Evolutionary conservation across 2,888 invertebrate species (phyloP).

Genomic region (Drosophila mulleri): DNA sequence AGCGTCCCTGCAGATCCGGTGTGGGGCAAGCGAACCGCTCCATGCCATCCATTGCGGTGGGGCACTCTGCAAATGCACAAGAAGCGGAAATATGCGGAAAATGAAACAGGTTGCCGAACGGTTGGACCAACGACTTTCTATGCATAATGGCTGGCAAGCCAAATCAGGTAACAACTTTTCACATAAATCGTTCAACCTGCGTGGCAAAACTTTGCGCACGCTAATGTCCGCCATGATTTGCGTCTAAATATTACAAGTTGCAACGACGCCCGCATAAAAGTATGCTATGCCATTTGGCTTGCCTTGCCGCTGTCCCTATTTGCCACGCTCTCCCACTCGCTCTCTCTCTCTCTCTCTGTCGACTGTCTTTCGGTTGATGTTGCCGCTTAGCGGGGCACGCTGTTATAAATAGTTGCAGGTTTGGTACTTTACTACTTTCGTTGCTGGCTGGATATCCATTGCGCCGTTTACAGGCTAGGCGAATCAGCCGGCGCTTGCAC

Average conservation of each 20-base stretch:
- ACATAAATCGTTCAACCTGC: constrained; percentile 73
- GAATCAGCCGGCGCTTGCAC: constrained; percentile 43
- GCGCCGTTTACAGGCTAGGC: constrained; percentile 39
- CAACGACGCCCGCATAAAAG: constrained; percentile 67
- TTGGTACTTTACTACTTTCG: constrained; percentile 61
- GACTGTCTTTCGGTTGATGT: constrained; percentile 15
- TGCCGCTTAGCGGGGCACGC: constrained; percentile 50
- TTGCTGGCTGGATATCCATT: constrained; percentile 32
- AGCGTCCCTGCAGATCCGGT: constrained; percentile 95
- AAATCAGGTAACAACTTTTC: constrained; percentile 63
- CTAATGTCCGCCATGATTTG: constrained; percentile 81
- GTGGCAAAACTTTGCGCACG: constrained; percentile 67
- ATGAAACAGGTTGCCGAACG: constrained; percentile 46
- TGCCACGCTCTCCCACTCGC: too few relatives aligned
- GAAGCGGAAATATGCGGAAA: background rate
- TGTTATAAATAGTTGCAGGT: constrained; percentile 72
- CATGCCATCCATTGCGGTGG: constrained; percentile 96
- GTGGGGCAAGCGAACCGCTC: constrained; percentile 97
- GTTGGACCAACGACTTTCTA: constrained; percentile 52
- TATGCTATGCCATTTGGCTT: constrained; percentile 59
- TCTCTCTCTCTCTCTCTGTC: background rate
- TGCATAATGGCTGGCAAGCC: constrained; percentile 39
- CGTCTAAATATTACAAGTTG: constrained; percentile 75
- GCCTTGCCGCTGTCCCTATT: background rate
- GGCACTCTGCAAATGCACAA: constrained; percentile 91